Evolutionary conservation across 2,888 invertebrate species (phyloP), one percentile per base, ranked within the genome.

Genomic region (Balanococcus diminutus): DNA sequence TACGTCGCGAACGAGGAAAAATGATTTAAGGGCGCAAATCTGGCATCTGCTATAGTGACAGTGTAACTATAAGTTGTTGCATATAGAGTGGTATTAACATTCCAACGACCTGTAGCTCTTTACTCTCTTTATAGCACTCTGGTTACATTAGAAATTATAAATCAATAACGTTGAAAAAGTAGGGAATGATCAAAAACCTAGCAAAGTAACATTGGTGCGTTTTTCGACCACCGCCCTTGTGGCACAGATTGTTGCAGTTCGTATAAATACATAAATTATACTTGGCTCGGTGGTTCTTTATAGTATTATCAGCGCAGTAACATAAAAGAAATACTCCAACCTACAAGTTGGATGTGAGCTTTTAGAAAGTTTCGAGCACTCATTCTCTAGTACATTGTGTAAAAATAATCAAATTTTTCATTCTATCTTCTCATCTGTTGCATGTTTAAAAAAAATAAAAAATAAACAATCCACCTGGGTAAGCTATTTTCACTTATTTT

Each of bases 91-190:
- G 36, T 79, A 67, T 67, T 67, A 83, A 36, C 61, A 83, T 83
- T 36, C 28, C 56, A 61, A 83, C 83, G 36, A 83, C 83, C 83
- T 83, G 83, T 83, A 56, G 83, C 83, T 83, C 83, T 83, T 31
- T 51, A 46, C 83, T 32, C 56, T 56, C 56, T 56, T 22, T 11
- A 14, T 46, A 83, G 32, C 83, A 61, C 28, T 61, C 11, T 56
- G 42, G 51, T 82, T 42, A 83, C 56, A 83, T 83, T 36, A 56
- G 51, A 56, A 56, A 83, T 56, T 56, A 61, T 83, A 61, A 83
- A 83, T 83, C 83, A 61, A 83, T 83, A 83, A 28, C 61, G 61
- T 28, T 61, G 83, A 61, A 83, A 83, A 83, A 83, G 83, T 83
- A 83, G 83, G 83, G 83, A 83, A 83, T 83, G 83, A 83, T 83